phyloP scores from a whole-genome alignment of 2,888 invertebrate genomes.

The Litoditis marina region DNA sequence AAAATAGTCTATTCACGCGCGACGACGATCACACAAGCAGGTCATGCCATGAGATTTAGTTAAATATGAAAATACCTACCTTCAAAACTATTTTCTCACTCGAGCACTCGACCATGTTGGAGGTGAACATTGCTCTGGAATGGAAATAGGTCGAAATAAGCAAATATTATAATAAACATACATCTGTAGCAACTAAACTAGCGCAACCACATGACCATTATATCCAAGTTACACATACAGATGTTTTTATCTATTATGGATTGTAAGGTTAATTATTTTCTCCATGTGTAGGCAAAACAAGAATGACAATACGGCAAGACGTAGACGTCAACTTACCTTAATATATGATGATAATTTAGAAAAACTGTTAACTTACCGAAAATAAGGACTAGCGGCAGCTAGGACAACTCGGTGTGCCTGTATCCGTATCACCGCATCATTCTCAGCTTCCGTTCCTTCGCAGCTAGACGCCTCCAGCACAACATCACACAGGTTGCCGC shows the following conservation, averaged over 20 bases:
- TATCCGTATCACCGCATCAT: conserved; percentile 12
- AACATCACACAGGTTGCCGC: conserved; percentile 23
- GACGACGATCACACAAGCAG: no score
- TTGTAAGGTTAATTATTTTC: no score
- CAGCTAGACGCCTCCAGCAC: conserved; percentile 18
- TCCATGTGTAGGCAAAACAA: no score
- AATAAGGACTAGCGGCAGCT: conserved; percentile 31
- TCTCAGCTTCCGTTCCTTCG: conserved; percentile 14
- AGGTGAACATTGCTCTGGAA: conserved; percentile 31
- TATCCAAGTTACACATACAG: not conserved
- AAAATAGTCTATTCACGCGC: no score
- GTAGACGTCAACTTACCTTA: no score
- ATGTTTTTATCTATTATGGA: not conserved
- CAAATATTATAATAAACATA: no score
- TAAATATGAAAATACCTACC: conserved; percentile 10
- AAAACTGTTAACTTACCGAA: conserved; percentile 20
- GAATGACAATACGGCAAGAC: no score
- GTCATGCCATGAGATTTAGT: no score
- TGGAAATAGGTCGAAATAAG: not conserved
- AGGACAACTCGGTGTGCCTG: conserved; percentile 30
- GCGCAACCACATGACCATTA: no score
- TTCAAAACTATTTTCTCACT: conserved; percentile 1
- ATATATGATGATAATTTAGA: no score
- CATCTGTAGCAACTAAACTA: no score
- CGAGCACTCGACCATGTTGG: conserved; percentile 17